Conservation (phyloP, 2,113 vertebrate genomes). For the Nothocercus julius region DNA sequence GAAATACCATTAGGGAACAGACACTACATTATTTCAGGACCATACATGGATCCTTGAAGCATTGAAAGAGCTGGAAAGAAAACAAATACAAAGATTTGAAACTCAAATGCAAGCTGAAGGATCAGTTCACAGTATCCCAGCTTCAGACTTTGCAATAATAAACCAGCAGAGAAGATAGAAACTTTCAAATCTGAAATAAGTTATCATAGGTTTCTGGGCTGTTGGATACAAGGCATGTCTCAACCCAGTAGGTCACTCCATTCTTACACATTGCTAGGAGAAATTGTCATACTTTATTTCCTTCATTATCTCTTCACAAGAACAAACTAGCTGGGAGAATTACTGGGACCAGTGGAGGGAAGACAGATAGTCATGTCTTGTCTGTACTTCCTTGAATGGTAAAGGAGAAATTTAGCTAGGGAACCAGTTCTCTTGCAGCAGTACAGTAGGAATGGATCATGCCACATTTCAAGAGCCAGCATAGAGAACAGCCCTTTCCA, state of each 20-base stretch:
- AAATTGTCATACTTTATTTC: not conserved
- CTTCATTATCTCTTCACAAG: not conserved
- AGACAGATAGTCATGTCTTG: not conserved
- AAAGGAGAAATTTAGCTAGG: not conserved
- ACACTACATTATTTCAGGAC: slow-evolving; percentile 1
- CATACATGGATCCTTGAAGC: not conserved
- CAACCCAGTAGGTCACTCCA: not conserved
- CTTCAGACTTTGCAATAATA: slow-evolving; percentile 40
- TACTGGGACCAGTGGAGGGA: not conserved
- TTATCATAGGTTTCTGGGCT: not conserved
- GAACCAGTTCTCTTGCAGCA: not conserved
- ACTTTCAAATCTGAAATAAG: slow-evolving; percentile 1
- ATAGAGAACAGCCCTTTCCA: not conserved
- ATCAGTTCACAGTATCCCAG: not conserved
- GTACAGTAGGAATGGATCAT: not conserved
- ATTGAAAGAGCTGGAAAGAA: not conserved
- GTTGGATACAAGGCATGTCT: not conserved
- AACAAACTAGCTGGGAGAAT: not conserved
- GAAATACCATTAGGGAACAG: not conserved
- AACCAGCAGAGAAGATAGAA: not conserved
- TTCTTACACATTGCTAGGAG: not conserved
- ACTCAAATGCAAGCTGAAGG: not conserved
- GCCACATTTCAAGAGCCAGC: not conserved
- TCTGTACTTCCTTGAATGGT: not conserved
- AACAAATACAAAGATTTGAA: not conserved